Conservation (phyloP, 2,113 vertebrate genomes). For the Caranx ignobilis region DNA sequence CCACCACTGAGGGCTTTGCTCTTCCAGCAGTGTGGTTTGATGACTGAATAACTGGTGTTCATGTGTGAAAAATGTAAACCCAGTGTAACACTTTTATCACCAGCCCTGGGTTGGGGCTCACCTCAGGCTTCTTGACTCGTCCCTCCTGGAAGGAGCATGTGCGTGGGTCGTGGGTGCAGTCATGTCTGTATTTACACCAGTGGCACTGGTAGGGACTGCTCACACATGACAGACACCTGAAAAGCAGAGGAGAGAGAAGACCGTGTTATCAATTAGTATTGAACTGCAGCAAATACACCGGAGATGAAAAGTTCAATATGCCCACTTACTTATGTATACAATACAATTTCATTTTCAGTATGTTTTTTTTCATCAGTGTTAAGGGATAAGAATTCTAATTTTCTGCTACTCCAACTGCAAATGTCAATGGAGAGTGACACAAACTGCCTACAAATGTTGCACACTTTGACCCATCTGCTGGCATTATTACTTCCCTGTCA, state of each 20-base stretch:
- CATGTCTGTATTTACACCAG: conserved; percentile 98
- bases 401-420: not conserved
- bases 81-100: not conserved
- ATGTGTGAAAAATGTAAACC: not conserved
- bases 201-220: conserved; percentile 96
- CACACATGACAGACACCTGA: conserved; percentile 95
- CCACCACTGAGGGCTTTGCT: not conserved
- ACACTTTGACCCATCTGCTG: not conserved
- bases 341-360: conserved; percentile 6
- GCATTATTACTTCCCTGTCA: not conserved
- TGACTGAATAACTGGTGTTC: not conserved
- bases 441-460: not conserved
- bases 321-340: conserved; percentile 20
- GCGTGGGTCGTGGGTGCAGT: conserved; percentile 95
- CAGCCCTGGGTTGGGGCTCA: conserved; percentile 52
- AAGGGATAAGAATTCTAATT: not conserved
- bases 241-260: not conserved
- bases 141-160: conserved; percentile 98
- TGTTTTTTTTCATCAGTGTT: conserved; percentile 10
- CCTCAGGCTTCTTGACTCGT: conserved; percentile 93
- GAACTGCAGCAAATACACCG: conserved; percentile 11
- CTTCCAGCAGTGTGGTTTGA: not conserved
- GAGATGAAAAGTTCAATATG: conserved; percentile 32
- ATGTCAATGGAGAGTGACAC: not conserved
- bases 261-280: not conserved